phyloP scores from a whole-genome alignment of 2,888 invertebrate species.

The Pemphredon lugubris region DNA sequence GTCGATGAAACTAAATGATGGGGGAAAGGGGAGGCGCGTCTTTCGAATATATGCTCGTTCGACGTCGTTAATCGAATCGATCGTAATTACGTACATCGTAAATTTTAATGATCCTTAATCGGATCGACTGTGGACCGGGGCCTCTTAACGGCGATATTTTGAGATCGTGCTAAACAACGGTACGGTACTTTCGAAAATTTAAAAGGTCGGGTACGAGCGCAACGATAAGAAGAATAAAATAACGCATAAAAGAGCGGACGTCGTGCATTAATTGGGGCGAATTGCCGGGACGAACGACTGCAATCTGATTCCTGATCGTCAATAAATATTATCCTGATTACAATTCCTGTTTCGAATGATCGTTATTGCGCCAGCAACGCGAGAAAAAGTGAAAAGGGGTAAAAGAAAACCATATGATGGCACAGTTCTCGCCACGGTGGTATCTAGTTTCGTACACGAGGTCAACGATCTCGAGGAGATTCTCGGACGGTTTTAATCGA shows the following conservation, averaged over 20 bases:
- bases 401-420: no score
- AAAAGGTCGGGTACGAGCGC: not conserved
- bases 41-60: conserved; percentile 62
- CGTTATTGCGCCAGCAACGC: no score
- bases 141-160: conserved; percentile 39
- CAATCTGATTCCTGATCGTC: no score
- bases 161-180: conserved; percentile 45
- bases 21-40: conserved; percentile 58
- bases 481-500: conserved; percentile 45
- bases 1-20: conserved; percentile 67
- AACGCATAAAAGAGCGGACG: no score
- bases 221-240: not conserved
- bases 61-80: conserved; percentile 70
- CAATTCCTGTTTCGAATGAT: no score
- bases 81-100: conserved; percentile 71
- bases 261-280: no score
- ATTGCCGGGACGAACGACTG: no score
- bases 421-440: conserved; percentile 7
- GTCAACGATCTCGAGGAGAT: conserved; percentile 36
- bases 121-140: conserved; percentile 35
- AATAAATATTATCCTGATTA: no score
- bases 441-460: conserved; percentile 28
- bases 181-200: not conserved
- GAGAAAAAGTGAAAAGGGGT: no score
- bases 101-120: conserved; percentile 71